These are phyloP conservation scores for Isurus oxyrinchus DNA, from an alignment of 2,113 vertebrate genomes.

Conservation along the genomic window DNA sequence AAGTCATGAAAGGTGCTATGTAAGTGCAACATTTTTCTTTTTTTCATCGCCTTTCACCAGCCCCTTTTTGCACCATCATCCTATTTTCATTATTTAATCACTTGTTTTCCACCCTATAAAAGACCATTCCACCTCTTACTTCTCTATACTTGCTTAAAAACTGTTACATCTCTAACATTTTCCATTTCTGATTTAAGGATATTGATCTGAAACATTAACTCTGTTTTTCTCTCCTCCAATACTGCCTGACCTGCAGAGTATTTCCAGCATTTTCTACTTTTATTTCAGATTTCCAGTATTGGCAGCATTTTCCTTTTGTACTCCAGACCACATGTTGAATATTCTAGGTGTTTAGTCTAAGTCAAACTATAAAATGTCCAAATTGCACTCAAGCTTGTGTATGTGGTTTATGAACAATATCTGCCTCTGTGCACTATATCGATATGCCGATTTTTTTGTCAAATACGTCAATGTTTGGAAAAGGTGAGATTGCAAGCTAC, in stretches of 20 bases:
- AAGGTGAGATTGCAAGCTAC: not conserved
- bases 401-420: not conserved
- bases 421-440: not conserved
- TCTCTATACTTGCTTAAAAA: no score
- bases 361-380: not conserved
- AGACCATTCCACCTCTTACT: not conserved
- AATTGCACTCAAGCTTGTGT: not conserved
- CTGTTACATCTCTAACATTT: no score
- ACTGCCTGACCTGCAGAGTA: no score
- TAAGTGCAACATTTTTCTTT: no score
- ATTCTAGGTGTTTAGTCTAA: not conserved
- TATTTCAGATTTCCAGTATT: not conserved
- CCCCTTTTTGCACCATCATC: not conserved
- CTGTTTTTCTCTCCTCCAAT: not conserved
- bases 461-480: not conserved
- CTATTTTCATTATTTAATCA: not conserved
- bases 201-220: not conserved
- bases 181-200: not conserved
- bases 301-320: not conserved
- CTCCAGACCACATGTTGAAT: not conserved
- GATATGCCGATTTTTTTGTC: not conserved
- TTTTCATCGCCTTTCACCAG: not conserved
- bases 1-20: no score
- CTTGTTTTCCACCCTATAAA: not conserved
- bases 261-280: not conserved